Evolutionary conservation across 1,140 invertebrate species (phyloP).

Genomic region (Calephelis nemesis): DNA sequence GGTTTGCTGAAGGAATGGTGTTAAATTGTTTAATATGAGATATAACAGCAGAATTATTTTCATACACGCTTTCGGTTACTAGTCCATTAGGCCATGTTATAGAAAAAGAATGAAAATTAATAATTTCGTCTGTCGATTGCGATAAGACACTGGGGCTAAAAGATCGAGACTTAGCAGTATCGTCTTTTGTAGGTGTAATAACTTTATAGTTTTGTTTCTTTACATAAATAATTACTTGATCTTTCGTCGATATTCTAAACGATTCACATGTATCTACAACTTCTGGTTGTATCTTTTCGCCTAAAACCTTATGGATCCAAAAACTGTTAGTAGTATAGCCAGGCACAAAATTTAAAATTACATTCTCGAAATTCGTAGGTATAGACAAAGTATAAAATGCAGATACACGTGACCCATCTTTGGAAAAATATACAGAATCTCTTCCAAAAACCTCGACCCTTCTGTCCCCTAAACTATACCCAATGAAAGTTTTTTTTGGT

Average conservation of each 20-base stretch:
- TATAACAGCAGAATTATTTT: constrained; percentile 56
- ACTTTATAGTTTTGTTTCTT: constrained; percentile 53
- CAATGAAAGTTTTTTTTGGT: constrained; percentile 50
- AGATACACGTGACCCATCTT: constrained; percentile 67
- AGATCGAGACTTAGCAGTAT: constrained; percentile 26
- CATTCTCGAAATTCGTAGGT: constrained; percentile 59
- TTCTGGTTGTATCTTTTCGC: constrained; percentile 42
- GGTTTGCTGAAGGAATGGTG: constrained; percentile 33
- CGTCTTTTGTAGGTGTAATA: constrained; percentile 23
- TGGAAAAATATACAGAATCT: constrained; percentile 64
- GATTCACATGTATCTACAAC: constrained; percentile 43
- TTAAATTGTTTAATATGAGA: constrained; percentile 77
- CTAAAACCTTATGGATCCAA: constrained; percentile 55
- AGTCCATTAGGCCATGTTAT: constrained; percentile 78
- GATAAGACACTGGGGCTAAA: constrained; percentile 21
- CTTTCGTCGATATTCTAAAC: constrained; percentile 51
- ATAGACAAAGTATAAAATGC: constrained; percentile 67
- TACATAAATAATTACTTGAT: constrained; percentile 64
- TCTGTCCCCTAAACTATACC: constrained; percentile 72
- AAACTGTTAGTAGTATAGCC: constrained; percentile 54
- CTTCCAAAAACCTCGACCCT: constrained; percentile 75
- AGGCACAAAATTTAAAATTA: constrained; percentile 48
- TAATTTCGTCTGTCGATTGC: constrained; percentile 34
- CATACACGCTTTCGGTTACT: constrained; percentile 69
- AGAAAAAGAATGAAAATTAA: constrained; percentile 56